Conservation (phyloP, 2,888 invertebrate species). For the Halictus ligatus region DNA sequence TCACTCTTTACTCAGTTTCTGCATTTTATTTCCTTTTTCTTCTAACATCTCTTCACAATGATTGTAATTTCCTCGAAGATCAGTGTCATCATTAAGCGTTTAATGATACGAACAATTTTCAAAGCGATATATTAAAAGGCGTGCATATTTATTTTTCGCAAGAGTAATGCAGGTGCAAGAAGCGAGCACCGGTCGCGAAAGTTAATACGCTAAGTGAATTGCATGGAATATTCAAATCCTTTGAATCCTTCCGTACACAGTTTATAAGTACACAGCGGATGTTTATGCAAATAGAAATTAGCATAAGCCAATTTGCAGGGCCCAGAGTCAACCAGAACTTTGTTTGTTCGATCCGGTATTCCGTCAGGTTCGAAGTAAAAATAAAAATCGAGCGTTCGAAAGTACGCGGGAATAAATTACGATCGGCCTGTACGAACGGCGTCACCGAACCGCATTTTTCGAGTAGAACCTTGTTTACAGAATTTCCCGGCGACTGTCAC, state of each 20-base stretch:
- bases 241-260: neutral
- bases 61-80: neutral
- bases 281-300: conserved; percentile 8
- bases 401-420: neutral
- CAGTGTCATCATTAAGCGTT: neutral
- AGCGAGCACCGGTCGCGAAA: neutral
- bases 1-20: neutral
- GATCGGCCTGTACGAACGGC: neutral
- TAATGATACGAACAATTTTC: neutral
- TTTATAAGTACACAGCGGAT: conserved; percentile 4
- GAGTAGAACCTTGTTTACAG: neutral
- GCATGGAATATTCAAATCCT: conserved; percentile 5
- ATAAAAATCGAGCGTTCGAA: neutral
- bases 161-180: neutral
- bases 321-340: neutral
- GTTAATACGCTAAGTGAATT: neutral
- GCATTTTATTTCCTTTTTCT: too few relatives aligned
- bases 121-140: neutral
- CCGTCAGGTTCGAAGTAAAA: neutral
- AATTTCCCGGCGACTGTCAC: neutral
- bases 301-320: conserved; percentile 9
- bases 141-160: neutral
- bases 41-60: neutral
- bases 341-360: neutral
- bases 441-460: neutral